These are phyloP conservation scores for Actinemys pallida DNA, from an alignment of 2,113 vertebrate genomes.

Conservation along the genomic window DNA sequence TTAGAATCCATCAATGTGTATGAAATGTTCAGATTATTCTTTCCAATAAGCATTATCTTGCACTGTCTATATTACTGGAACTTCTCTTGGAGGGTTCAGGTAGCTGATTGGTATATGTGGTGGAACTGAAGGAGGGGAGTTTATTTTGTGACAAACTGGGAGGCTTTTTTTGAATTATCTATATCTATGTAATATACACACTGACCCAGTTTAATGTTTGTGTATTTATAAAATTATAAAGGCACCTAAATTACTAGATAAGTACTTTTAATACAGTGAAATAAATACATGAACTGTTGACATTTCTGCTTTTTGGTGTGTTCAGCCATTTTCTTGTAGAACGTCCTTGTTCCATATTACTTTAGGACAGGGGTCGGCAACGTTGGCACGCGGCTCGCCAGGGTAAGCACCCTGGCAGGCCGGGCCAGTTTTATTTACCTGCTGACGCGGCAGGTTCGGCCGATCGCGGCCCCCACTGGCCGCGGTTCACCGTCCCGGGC, in stretches of 20 bases:
- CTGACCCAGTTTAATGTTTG: background rate
- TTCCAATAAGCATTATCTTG: background rate
- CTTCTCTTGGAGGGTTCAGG: background rate
- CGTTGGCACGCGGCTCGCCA: no score
- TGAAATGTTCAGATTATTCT: background rate
- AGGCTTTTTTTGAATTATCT: constrained; percentile 31
- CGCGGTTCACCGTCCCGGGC: no score
- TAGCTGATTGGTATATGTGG: background rate
- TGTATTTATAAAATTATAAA: background rate
- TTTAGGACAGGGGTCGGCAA: background rate
- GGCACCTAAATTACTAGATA: background rate
- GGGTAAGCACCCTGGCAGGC: no score
- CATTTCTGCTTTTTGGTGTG: background rate
- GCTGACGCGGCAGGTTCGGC: no score
- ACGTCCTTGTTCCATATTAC: background rate
- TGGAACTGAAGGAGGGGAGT: background rate
- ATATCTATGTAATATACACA: background rate
- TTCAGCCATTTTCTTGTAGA: background rate
- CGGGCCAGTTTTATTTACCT: no score
- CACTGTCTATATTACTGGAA: background rate
- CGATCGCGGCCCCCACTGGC: no score
- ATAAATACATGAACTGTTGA: background rate
- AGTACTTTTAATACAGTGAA: background rate
- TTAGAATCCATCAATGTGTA: background rate
- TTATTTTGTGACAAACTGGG: background rate